Evolutionary conservation across 2,797 vertebrate genomes (phyloP).

Genomic region (Epinephelus malabaricus): DNA sequence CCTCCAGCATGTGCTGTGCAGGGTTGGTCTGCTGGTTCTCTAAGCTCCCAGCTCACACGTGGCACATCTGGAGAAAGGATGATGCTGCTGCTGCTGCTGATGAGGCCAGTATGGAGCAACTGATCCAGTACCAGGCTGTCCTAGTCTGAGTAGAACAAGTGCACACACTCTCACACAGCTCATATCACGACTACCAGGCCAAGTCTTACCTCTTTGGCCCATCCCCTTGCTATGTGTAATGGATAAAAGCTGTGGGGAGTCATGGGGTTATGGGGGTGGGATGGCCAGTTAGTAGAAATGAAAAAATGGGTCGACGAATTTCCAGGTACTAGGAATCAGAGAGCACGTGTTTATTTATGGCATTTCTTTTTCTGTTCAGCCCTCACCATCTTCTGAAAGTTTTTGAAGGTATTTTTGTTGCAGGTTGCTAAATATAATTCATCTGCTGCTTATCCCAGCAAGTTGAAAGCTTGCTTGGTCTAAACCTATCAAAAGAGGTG

Average conservation of each 20-base stretch:
- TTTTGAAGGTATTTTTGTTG: background rate
- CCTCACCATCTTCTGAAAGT: background rate
- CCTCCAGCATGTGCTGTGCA: conserved; percentile 82
- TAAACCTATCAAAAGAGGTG: background rate
- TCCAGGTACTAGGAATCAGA: background rate
- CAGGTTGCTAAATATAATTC: background rate
- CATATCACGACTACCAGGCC: conserved; percentile 22
- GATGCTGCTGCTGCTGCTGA: conserved; percentile 65
- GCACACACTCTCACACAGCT: conserved; percentile 1
- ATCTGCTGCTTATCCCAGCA: background rate
- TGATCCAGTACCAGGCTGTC: conserved; percentile 74
- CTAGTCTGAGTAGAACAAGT: conserved; percentile 58
- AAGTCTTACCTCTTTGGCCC: conserved; percentile 47
- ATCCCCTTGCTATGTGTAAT: conserved; percentile 47
- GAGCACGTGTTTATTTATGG: background rate
- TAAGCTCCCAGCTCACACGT: conserved; percentile 82
- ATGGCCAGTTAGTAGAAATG: conserved; percentile 4
- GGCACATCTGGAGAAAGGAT: conserved; percentile 89
- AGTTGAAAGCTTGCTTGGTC: conserved; percentile 3
- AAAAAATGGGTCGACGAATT: conserved; percentile 28
- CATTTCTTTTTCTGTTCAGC: background rate
- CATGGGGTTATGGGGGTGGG: conserved; percentile 2
- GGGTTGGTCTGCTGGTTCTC: conserved; percentile 74
- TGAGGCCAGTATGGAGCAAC: conserved; percentile 71
- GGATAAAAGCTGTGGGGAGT: conserved; percentile 57